Base-by-base conservation (phyloP, 37 sponge, comb jelly and placozoan species). In the Axinella damicornis region DNA sequence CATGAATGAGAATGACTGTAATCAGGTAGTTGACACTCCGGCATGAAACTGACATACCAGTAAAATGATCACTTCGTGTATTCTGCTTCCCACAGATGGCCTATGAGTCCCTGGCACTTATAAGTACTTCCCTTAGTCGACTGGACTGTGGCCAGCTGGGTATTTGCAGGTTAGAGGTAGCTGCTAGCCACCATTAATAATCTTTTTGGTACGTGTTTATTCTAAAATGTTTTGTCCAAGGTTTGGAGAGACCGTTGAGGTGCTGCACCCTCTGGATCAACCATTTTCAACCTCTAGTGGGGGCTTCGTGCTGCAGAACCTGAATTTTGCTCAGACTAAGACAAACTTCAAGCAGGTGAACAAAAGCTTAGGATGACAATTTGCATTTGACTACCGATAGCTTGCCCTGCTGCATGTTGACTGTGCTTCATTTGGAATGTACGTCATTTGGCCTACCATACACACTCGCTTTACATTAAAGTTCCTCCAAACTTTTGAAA, bases 81-180 rank as follows among this genome's bases (percentile, higher is more conserved):
- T 46, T 46, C 9, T 46, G n/a, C 46, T 46, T 46, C 9, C 21
- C 65, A 28, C 76, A 97, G 94, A 96, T 95, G 89, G 94, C 99
- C 57, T 95, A 93, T 59, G 91, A 99, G 78, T 87, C 95, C 17
- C 69, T 99, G 19, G 93, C 99, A 39, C 82, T 95, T 28, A 84
- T 99, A 15, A 92, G 94, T 76, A 79, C 74, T 81, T 95, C 97
- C 35, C 92, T 99, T 17, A 71, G 62, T 28, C 72, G 94, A 33
- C 77, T 99, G 65, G 96, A 97, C 34, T 79, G 87, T 79, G 99
- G 95, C 36, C 89, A 88, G 60, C 65, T 99, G 28, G 99, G 94
- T 56, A 83, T 98, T 4, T 94, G 91, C 64, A 88, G 93, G 86
- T 97, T 67, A 37, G 71, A n/a, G 15, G 62, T 76, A n/a, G 53